A percentile compares a stretch with the other conserved stretches of the same genome.
These are phyloP conservation scores for Marmota monax DNA, from an alignment of 2,113 vertebrate species.

Conservation along the genomic window DNA sequence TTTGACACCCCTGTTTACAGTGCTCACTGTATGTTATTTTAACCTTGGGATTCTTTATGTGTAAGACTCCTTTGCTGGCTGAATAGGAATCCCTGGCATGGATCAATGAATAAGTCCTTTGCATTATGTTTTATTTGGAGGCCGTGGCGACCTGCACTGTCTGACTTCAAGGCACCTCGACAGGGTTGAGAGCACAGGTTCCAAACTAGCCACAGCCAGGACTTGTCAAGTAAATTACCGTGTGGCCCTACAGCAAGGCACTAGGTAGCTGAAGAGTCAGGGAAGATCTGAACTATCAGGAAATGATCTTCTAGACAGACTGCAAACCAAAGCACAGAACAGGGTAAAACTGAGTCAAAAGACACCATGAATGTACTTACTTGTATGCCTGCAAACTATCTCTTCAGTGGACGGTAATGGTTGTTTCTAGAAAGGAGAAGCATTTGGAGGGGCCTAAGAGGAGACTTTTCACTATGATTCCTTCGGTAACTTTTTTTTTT, in stretches of 20 bases:
- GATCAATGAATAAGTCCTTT: neutral
- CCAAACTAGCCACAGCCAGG: neutral
- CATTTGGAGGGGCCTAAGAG: neutral
- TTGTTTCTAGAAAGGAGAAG: neutral
- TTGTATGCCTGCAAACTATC: neutral
- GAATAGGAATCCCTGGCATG: neutral
- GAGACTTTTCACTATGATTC: neutral
- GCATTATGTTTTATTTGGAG: neutral
- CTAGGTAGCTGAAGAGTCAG: neutral
- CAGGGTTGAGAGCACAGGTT: neutral
- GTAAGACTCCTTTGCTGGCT: neutral
- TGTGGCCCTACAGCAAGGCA: neutral
- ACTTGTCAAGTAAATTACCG: neutral
- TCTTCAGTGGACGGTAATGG: neutral
- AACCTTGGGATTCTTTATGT: neutral
- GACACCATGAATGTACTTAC: fast-evolving
- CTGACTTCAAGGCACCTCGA: neutral
- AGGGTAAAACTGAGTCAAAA: neutral
- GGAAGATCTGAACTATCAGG: neutral
- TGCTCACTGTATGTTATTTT: neutral
- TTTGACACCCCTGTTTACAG: fast-evolving
- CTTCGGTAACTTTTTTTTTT: neutral
- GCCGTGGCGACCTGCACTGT: neutral
- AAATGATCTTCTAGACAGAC: neutral
- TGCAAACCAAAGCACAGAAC: neutral